phyloP scores from a whole-genome alignment of 2,113 vertebrate species.

The Daphoenositta chrysoptera region DNA sequence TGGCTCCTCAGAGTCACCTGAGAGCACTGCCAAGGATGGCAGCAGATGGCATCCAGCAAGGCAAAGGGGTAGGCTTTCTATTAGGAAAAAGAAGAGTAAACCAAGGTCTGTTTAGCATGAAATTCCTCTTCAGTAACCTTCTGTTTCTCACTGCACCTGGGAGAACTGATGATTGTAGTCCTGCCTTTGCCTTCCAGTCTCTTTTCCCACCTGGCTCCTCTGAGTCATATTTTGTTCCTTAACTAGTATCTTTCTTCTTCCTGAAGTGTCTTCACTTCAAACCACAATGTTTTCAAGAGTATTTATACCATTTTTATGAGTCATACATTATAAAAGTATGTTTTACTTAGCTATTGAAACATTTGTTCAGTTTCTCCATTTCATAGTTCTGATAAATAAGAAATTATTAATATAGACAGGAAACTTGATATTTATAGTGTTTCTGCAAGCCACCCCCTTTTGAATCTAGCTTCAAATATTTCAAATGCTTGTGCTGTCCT shows the following conservation, averaged over 20 bases:
- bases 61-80: not conserved
- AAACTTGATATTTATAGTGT: not conserved
- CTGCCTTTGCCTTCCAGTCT: not conserved
- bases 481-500: not conserved
- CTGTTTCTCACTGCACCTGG: not conserved
- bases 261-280: not conserved
- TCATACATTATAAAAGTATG: not conserved
- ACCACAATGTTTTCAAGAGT: not conserved
- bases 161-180: not conserved
- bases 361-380: not conserved
- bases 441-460: not conserved
- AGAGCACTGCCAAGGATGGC: not conserved
- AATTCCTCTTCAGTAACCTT: not conserved
- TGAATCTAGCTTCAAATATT: not conserved
- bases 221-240: not conserved
- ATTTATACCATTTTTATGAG: not conserved
- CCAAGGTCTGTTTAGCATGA: not conserved
- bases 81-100: not conserved
- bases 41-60: not conserved
- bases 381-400: not conserved
- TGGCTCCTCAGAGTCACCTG: not conserved
- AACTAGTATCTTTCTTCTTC: not conserved
- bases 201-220: not conserved
- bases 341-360: not conserved
- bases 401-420: not conserved